Evolutionary conservation across 64 coral and sea anemone genomes (phyloP).

Genomic region (Stylophora pistillata): DNA sequence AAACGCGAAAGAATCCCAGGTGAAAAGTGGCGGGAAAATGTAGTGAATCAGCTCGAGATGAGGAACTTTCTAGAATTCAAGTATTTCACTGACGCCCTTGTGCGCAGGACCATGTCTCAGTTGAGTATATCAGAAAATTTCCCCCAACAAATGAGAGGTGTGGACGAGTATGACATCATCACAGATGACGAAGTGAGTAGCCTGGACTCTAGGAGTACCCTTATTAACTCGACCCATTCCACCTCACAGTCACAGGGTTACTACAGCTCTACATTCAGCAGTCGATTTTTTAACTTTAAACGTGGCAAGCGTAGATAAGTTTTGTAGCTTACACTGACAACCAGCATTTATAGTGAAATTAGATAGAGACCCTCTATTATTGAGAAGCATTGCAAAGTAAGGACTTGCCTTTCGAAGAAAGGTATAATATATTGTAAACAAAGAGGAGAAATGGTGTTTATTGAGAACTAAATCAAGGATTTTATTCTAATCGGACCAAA

Average conservation of each 20-base stretch:
- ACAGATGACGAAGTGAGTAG: constrained; percentile 79
- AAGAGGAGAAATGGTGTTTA: too few relatives aligned
- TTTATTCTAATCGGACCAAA: too few relatives aligned
- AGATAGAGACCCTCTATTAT: too few relatives aligned
- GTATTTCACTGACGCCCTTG: constrained; percentile 82
- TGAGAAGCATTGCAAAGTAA: too few relatives aligned
- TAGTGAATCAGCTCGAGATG: constrained; percentile 78
- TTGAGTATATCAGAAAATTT: constrained; percentile 38
- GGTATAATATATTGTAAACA: too few relatives aligned
- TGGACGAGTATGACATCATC: constrained; percentile 89
- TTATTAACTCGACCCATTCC: constrained; percentile 57
- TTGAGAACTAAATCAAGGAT: too few relatives aligned
- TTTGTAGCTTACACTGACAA: background rate
- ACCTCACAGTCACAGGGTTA: constrained; percentile 86
- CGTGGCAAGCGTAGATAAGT: constrained; percentile 28
- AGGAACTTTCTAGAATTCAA: constrained; percentile 90
- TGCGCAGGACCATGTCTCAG: constrained; percentile 61
- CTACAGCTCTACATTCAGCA: constrained; percentile 58
- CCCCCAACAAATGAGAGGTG: background rate
- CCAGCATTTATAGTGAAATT: background rate
- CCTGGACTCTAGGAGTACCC: constrained; percentile 10
- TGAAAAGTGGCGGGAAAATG: constrained; percentile 67
- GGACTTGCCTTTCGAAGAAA: too few relatives aligned
- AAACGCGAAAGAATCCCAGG: background rate
- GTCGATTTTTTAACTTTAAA: constrained; percentile 21